Evolutionary conservation across 1,140 invertebrate genomes (phyloP).

Genomic region (Ridgeia piscesae): DNA sequence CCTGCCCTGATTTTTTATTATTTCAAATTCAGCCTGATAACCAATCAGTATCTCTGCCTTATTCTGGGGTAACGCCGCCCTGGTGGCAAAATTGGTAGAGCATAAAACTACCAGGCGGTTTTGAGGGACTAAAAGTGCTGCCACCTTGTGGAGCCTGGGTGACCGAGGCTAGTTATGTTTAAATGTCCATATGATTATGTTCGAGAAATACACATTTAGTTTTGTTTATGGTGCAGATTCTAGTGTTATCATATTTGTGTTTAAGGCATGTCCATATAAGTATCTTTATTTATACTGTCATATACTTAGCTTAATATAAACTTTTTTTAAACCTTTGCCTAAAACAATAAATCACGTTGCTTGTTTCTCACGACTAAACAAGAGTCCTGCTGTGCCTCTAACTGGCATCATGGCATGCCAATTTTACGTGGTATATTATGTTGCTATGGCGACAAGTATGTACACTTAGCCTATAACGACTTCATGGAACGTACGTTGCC

Average conservation of each 20-base stretch:
- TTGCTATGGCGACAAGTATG: background rate
- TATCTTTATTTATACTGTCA: background rate
- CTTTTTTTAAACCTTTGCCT: background rate
- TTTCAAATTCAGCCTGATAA: too few species aligned
- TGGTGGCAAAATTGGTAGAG: too few species aligned
- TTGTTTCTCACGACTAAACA: background rate
- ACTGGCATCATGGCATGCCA: background rate
- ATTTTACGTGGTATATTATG: background rate
- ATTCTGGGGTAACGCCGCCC: too few species aligned
- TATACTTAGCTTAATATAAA: background rate
- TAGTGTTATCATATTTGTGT: background rate
- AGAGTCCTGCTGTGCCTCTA: background rate
- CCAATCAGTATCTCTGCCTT: too few species aligned
- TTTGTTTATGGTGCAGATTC: background rate
- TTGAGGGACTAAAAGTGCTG: too few species aligned
- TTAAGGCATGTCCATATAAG: background rate
- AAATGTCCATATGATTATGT: background rate
- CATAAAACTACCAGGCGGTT: too few species aligned
- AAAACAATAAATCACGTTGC: background rate
- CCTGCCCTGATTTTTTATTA: too few species aligned
- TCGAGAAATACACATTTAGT: background rate
- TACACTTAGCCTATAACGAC: background rate
- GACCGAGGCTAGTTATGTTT: too few species aligned
- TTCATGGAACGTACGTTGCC: background rate
- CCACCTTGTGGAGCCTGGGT: too few species aligned